Base-by-base conservation (phyloP, 2,888 invertebrate genomes). In the Bombylius discolor region DNA sequence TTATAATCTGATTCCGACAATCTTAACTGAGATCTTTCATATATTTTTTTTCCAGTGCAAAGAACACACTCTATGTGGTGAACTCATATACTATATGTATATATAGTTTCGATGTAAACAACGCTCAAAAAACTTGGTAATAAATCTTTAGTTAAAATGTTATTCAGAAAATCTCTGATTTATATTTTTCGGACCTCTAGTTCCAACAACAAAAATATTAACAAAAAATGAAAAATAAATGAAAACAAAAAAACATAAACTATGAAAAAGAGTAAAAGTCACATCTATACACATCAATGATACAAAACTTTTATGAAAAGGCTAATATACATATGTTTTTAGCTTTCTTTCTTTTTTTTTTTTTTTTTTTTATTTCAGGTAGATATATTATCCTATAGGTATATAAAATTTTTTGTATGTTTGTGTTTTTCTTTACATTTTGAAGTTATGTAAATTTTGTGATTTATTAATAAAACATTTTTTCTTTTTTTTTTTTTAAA, bases 91-190 rank as follows among this genome's bases (percentile, higher is more conserved):
- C 39, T 42, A 36, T 36, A 36, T 44, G 5, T 52, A 23, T 23
- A 23, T 23, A 23, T 23, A 23, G 23, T 14, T 12, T 59, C 61
- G 62, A 61, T 62, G 62, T 62, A 62, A 62, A 62, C 62, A 62
- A 57, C 59, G 60, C 59, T 62, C 60, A 62, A 60, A 60, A 23
- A 61, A 62, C 61, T 57, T 57, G 60, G 58, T 57, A 58, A 61
- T 62, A 62, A 62, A 62, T 62, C 62, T 60, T 50, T 31, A 51
- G 48, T 52, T 58, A 61, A 62, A 61, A 61, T 61, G 62, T 62
- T 62, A 62, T 62, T 62, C 62, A 62, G 61, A 62, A 62, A 62
- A 59, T 62, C 61, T 62, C 62, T 62, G 62, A 62, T 62, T 62
- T 62, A 62, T 62, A 55, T 55, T 55, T 55, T 55, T 55, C 51